Evolutionary conservation across 2,113 vertebrate genomes (phyloP), one percentile per base, ranked within the genome.

Genomic region (Petrocephalus zakoni): DNA sequence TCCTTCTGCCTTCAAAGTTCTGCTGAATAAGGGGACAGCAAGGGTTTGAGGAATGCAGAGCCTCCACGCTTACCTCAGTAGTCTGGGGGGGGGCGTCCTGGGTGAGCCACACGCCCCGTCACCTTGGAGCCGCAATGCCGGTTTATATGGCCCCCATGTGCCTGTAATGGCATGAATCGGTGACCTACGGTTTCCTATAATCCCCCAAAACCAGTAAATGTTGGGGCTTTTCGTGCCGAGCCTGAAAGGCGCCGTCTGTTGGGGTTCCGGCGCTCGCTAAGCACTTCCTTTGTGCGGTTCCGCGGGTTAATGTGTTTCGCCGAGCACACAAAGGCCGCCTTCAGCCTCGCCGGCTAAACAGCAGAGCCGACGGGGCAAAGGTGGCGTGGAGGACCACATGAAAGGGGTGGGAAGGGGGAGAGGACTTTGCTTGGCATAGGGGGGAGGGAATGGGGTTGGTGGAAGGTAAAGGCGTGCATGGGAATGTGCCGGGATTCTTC

Each of bases 171-270:
- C 58, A 11, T n/a, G 19, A 13, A n/a, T 5, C 15, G 25, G 84
- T 42, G 72, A 78, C 29, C 61, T 46, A 47, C n/a, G 34, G 55
- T 11, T 90, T 90, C 90, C 29, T 91, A 90, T 93, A 94, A 94
- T 94, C 92, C 91, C 89, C 82, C 92, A 93, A 87, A 93, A 91
- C 91, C 93, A 92, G 92, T 88, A 90, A 93, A 93, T 92, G 90
- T 94, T 93, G 89, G 84, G 90, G 90, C 88, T 92, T 92, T 68
- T 53, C 81, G 89, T 91, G 90, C 92, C 68, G 87, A 92, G 93
- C 93, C 93, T 95, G 93, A 95, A 95, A 95, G 93, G 91, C 93
- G 85, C 89, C 94, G 93, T 95, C 94, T 96, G 93, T 95, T 94
- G 94, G 94, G 91, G 93, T 93, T 95, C 94, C 90, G 90, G 93